Conservation (phyloP, 2,797 vertebrate species). For the Molossus alvarezi region DNA sequence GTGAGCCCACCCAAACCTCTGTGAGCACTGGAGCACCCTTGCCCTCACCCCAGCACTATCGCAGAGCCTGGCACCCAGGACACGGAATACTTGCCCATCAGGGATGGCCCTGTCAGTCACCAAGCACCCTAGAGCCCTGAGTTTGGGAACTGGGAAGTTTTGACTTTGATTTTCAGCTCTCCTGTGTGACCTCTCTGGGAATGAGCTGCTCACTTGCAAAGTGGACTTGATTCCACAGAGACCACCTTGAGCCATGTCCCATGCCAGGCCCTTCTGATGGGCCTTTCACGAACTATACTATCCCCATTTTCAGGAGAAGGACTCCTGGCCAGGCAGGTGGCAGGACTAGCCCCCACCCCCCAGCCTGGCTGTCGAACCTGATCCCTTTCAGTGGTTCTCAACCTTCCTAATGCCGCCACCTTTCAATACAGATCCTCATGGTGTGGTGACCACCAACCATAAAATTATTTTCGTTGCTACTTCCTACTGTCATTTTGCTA, state of each 20-base stretch:
- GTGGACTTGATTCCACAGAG: neutral
- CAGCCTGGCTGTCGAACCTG: neutral
- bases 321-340: neutral
- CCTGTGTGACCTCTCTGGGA: neutral
- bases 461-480: no score
- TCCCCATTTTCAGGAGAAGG: neutral
- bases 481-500: no score
- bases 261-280: neutral
- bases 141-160: neutral
- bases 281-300: neutral
- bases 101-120: fast-evolving
- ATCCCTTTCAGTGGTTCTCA: neutral
- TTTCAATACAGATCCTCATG: no score
- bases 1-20: neutral
- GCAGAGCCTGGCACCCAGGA: neutral
- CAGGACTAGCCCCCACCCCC: neutral
- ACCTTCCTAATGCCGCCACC: no score
- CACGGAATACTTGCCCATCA: fast-evolving
- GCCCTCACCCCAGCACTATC: no score
- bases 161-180: neutral
- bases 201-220: neutral
- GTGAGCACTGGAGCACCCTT: neutral
- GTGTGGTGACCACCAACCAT: no score
- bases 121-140: neutral
- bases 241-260: neutral